Percentiles rank a stretch among this genome's conserved stretches.
These are phyloP conservation scores for Merodon equestris DNA, from an alignment of 2,888 invertebrate species.

Conservation along the genomic window DNA sequence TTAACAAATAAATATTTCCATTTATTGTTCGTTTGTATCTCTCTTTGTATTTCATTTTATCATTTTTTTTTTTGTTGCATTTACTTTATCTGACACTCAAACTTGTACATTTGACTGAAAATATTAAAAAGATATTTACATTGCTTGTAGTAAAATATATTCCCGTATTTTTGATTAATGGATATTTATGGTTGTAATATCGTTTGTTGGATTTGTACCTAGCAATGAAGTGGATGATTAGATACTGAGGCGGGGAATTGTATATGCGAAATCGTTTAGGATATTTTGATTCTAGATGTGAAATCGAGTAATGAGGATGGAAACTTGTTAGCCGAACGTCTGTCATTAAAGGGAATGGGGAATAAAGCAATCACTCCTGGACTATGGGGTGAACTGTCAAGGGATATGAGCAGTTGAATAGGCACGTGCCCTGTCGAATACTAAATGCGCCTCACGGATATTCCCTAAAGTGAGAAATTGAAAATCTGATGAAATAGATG, in stretches of 20 bases:
- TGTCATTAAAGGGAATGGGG: too few relatives aligned
- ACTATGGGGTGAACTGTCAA: too few relatives aligned
- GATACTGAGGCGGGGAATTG: slow-evolving; percentile 18
- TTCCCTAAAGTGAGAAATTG: too few relatives aligned
- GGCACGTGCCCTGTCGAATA: too few relatives aligned
- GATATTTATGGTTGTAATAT: slow-evolving; percentile 35
- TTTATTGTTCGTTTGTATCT: slow-evolving; percentile 2
- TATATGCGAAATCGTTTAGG: too few relatives aligned
- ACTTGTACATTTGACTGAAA: slow-evolving; percentile 64
- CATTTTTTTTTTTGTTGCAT: slow-evolving; percentile 1
- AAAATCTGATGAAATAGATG: too few relatives aligned
- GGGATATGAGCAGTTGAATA: too few relatives aligned
- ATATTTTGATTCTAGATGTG: slow-evolving; percentile 13
- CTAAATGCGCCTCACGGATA: too few relatives aligned
- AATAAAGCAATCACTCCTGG: too few relatives aligned
- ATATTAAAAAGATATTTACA: slow-evolving; percentile 58
- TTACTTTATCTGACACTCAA: slow-evolving; percentile 52
- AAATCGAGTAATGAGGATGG: too few relatives aligned
- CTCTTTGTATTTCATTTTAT: slow-evolving; percentile 20
- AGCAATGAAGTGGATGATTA: slow-evolving; percentile 36
- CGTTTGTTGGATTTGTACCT: slow-evolving; percentile 55
- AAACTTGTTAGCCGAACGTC: too few relatives aligned
- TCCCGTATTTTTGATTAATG: neutral
- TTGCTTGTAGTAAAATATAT: slow-evolving; percentile 40
- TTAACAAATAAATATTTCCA: slow-evolving; percentile 29